These are phyloP conservation scores for Blennius ocellaris DNA, from an alignment of 2,113 vertebrate genomes.

Conservation along the genomic window DNA sequence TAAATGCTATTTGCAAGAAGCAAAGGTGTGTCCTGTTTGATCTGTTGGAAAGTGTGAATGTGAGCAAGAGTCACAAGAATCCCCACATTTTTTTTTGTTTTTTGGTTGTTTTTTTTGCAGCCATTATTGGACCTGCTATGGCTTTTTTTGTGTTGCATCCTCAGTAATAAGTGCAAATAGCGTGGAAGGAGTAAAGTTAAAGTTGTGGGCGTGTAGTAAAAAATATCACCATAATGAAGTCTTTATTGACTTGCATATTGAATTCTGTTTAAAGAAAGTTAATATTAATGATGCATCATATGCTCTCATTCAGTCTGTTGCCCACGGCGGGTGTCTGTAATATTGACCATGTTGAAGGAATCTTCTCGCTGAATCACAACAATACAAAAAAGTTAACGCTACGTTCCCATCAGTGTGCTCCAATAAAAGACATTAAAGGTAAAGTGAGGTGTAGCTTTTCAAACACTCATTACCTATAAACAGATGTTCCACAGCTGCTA, in stretches of 20 bases:
- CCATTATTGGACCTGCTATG: constrained; percentile 54
- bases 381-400: constrained; percentile 73
- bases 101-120: constrained; percentile 9
- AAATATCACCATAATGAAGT: constrained; percentile 59
- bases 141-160: constrained; percentile 5
- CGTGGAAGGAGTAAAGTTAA: constrained; percentile 13
- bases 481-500: constrained; percentile 83
- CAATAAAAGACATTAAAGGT: constrained; percentile 81
- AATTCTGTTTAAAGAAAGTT: constrained; percentile 77
- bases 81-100: constrained; percentile 55
- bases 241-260: constrained; percentile 73
- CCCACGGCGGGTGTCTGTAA: constrained; percentile 55
- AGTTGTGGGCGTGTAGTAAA: constrained; percentile 44
- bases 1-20: constrained; percentile 64
- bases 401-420: constrained; percentile 67
- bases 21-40: constrained; percentile 75
- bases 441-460: constrained; percentile 77
- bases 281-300: constrained; percentile 79
- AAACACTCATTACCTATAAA: constrained; percentile 79
- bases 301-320: constrained; percentile 52
- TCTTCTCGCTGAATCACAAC: constrained; percentile 71
- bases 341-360: constrained; percentile 63
- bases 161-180: not conserved
- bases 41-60: constrained; percentile 39
- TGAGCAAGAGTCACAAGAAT: constrained; percentile 50